These are phyloP conservation scores for Desmophyllum pertusum DNA, from an alignment of 92 coral and sea anemone species.

Conservation along the genomic window DNA sequence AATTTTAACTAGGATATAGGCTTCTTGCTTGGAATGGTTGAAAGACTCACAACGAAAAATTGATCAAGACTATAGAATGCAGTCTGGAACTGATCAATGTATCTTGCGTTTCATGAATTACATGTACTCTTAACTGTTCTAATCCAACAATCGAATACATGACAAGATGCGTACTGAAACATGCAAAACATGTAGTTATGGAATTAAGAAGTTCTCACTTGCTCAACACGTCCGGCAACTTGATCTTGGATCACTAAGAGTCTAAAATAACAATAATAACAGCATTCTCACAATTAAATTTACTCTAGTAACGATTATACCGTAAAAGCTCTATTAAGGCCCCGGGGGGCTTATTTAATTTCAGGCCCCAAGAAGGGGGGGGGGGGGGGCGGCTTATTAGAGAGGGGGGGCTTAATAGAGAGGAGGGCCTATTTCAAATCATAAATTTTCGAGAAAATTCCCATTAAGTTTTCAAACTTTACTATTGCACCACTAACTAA, in stretches of 20 bases:
- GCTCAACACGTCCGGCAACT: slow-evolving; percentile 95
- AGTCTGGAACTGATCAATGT: too few species aligned
- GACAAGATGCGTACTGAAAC: too few species aligned
- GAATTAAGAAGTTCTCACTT: slow-evolving; percentile 39
- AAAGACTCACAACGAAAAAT: too few species aligned
- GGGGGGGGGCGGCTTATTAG: too few species aligned
- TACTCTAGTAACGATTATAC: neutral
- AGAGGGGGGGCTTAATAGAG: too few species aligned
- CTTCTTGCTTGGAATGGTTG: neutral
- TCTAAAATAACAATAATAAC: slow-evolving; percentile 37
- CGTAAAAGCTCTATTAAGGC: too few species aligned
- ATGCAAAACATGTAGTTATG: neutral
- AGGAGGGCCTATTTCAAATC: too few species aligned
- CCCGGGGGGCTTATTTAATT: too few species aligned
- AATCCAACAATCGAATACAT: neutral
- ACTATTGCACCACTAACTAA: too few species aligned
- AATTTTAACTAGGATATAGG: neutral
- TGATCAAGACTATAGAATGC: neutral
- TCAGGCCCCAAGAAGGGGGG: too few species aligned
- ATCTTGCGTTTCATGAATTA: neutral
- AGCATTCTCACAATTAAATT: neutral
- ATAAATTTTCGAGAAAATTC: too few species aligned
- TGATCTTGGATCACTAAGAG: slow-evolving; percentile 93
- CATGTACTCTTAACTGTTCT: neutral
- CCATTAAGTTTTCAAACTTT: too few species aligned